These are phyloP conservation scores for Aegithalos caudatus DNA, from an alignment of 2,113 vertebrate species.

Conservation along the genomic window DNA sequence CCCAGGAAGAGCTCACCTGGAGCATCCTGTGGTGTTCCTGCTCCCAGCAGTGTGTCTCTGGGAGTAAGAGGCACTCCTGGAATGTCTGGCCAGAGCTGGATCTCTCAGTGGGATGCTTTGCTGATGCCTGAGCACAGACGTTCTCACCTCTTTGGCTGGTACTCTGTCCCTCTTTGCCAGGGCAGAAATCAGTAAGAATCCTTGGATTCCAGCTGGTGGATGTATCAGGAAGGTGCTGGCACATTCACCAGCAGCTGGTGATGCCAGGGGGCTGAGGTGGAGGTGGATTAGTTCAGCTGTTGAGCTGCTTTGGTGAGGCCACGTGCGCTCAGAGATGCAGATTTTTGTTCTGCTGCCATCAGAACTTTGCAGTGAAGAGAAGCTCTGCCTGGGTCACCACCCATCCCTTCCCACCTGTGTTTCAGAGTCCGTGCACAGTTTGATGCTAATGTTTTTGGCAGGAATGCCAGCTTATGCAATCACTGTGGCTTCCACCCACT, in stretches of 20 bases:
- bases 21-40: accelerated
- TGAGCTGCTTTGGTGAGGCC: background rate
- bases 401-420: constrained; percentile 20
- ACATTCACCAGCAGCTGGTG: background rate
- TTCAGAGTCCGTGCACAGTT: background rate
- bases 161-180: background rate
- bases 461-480: constrained; percentile 28
- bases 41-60: background rate
- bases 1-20: background rate
- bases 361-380: background rate
- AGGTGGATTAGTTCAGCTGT: background rate
- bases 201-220: background rate
- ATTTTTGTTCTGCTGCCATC: background rate
- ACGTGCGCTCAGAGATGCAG: background rate
- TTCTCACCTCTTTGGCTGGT: background rate
- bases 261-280: background rate
- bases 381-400: constrained; percentile 4
- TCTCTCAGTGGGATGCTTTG: background rate
- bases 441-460: constrained; percentile 26
- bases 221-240: background rate
- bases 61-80: background rate
- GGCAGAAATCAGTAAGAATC: background rate
- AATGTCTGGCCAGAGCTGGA: background rate
- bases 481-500: background rate
- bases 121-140: accelerated